A percentile compares a stretch with the other conserved stretches of the same genome.
These are phyloP conservation scores for Phalacrocorax carbo DNA, from an alignment of 2,113 vertebrate species.

Conservation along the genomic window DNA sequence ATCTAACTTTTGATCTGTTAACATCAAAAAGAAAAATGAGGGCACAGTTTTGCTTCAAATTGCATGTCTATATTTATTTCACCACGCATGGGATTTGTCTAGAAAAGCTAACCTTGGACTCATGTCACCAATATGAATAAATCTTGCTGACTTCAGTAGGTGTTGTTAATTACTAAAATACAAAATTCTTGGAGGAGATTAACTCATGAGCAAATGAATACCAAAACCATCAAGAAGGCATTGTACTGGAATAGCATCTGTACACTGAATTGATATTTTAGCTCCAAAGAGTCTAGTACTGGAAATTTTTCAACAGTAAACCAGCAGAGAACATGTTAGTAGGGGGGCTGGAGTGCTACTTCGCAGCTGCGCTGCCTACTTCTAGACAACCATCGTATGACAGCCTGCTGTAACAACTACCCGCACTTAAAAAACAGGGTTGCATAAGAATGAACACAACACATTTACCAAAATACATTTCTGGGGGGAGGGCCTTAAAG, in stretches of 20 bases:
- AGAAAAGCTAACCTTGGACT: not conserved
- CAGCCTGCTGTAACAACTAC: not conserved
- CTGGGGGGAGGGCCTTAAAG: not conserved
- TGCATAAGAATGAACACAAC: conserved; percentile 8
- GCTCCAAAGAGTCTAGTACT: not conserved
- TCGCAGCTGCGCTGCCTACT: not conserved
- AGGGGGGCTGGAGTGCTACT: not conserved
- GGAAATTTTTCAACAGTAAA: not conserved
- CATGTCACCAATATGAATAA: not conserved
- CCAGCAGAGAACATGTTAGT: not conserved
- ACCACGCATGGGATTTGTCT: not conserved
- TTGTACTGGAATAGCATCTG: not conserved
- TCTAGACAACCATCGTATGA: not conserved
- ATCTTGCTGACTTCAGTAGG: not conserved
- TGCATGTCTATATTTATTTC: not conserved
- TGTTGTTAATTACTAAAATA: not conserved
- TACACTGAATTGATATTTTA: not conserved
- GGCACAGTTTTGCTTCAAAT: not conserved
- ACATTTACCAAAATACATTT: not conserved
- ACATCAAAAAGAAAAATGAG: not conserved
- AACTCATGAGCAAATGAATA: not conserved
- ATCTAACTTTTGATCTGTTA: not conserved
- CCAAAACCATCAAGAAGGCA: not conserved
- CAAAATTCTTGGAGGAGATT: not conserved
- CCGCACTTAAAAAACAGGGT: not conserved